Evolutionary conservation across 2,113 vertebrate genomes (phyloP), one percentile per base, ranked within the genome.

Genomic region (Suncus etruscus): DNA sequence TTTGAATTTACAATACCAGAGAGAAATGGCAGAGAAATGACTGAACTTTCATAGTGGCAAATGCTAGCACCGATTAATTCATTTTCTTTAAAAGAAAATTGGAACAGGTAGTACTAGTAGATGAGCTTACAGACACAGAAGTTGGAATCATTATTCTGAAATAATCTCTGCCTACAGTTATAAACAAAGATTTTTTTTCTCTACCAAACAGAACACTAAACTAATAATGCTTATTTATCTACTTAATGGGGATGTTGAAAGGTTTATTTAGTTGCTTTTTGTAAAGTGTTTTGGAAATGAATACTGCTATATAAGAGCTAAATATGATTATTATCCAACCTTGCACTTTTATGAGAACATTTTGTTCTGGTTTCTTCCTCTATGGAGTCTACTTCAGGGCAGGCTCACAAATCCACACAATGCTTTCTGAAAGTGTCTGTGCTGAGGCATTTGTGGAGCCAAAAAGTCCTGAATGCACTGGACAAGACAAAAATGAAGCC

Each of bases 161-260:
- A 89, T 93, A 93, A 87, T 84, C 51, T 86, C 54, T 31, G 86
- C 25, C 54, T 82, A 70, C 24, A 82, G 66, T 92, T 89, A 93
- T 77, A 91, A 89, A 91, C 69, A 47, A 94, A 75, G 87, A 65
- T 25, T 8, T 85, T 88, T 86, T 85, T 88, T 86, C 69, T 29
- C 50, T 45, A 85, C 54, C 47, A 87, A 93, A 89, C 16, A 91
- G 65, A 89, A 92, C 81, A 69, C 63, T 85, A 73, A 69, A 63
- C 83, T 94, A 93, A 95, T 94, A 91, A 70, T 80, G 84, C 68
- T 91, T 94, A 96, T 96, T 94, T 93, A 94, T 94, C 94, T 95
- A 80, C 50, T 90, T 95, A 94, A 92, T 91, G 90, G 79, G 50
- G 75, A 75, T 84, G 80, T 76, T 84, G 95, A 94, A 92, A 95